Evolutionary conservation across 1,140 invertebrate genomes (phyloP).

Genomic region (Cotesia typhae): DNA sequence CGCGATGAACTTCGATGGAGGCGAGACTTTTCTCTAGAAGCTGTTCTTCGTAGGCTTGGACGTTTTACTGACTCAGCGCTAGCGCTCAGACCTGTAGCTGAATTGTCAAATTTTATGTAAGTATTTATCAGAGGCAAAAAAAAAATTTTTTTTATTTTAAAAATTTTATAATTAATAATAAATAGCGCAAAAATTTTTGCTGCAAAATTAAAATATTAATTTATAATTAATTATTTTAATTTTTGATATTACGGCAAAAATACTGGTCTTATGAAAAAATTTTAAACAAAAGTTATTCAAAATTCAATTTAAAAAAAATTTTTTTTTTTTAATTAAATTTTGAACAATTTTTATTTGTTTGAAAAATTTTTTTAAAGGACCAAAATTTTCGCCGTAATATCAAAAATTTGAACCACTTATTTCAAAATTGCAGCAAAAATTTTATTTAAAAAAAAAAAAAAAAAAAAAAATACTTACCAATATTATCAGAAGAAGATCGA

Average conservation of each 20-base stretch:
- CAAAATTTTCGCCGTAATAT: too few species aligned
- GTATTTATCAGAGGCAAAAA: too few species aligned
- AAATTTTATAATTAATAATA: too few species aligned
- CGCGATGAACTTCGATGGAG: conserved; percentile 74
- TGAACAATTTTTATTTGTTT: too few species aligned
- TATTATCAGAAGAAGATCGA: conserved; percentile 63
- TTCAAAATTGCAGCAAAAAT: background rate
- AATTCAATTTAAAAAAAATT: too few species aligned
- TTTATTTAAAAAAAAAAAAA: conserved; percentile 25
- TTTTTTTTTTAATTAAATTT: too few species aligned
- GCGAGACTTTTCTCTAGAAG: conserved; percentile 74
- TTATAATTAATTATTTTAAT: background rate
- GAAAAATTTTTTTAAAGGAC: too few species aligned
- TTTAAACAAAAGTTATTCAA: too few species aligned
- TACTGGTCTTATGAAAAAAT: too few species aligned
- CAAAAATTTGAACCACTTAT: background rate
- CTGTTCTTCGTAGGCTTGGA: conserved; percentile 71
- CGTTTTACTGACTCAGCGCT: conserved; percentile 76
- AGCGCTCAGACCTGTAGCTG: conserved; percentile 69
- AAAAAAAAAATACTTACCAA: conserved; percentile 54
- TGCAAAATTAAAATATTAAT: background rate
- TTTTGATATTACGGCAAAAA: too few species aligned
- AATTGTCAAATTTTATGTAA: too few species aligned
- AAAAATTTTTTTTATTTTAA: too few species aligned
- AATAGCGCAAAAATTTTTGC: background rate